phyloP scores from a whole-genome alignment of 2,113 vertebrate species.

The Henicopernis longicauda region DNA sequence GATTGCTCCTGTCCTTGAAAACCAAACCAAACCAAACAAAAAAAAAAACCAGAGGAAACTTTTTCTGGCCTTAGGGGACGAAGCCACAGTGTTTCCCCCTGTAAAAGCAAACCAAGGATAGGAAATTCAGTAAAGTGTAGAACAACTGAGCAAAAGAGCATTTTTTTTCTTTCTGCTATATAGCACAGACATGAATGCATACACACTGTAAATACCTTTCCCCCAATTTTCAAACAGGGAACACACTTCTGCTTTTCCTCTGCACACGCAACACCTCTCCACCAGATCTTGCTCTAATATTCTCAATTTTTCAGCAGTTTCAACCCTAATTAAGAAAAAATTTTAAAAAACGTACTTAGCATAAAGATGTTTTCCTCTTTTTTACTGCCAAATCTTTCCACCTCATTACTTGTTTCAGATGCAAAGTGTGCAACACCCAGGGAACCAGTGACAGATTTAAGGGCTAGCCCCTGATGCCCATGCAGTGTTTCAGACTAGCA shows the following conservation, averaged over 20 bases:
- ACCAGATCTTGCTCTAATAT: background rate
- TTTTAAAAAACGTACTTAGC: background rate
- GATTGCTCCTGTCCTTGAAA: background rate
- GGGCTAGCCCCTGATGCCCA: background rate
- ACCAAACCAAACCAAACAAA: background rate
- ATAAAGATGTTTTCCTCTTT: background rate
- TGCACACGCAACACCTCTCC: background rate
- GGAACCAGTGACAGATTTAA: constrained; percentile 18
- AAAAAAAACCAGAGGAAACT: background rate
- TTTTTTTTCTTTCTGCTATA: background rate
- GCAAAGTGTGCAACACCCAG: background rate
- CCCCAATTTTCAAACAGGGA: background rate
- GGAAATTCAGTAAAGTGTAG: background rate
- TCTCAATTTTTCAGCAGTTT: background rate
- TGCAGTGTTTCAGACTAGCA: background rate
- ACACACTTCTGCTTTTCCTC: background rate
- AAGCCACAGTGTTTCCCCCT: background rate
- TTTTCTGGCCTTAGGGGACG: background rate
- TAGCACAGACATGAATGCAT: background rate
- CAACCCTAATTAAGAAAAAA: background rate
- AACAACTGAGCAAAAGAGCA: background rate
- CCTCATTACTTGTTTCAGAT: background rate
- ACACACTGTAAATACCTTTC: background rate
- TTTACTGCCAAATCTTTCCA: background rate
- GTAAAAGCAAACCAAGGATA: background rate